phyloP scores from a whole-genome alignment of 2,888 invertebrate species.

The Yponomeuta sedellus region DNA sequence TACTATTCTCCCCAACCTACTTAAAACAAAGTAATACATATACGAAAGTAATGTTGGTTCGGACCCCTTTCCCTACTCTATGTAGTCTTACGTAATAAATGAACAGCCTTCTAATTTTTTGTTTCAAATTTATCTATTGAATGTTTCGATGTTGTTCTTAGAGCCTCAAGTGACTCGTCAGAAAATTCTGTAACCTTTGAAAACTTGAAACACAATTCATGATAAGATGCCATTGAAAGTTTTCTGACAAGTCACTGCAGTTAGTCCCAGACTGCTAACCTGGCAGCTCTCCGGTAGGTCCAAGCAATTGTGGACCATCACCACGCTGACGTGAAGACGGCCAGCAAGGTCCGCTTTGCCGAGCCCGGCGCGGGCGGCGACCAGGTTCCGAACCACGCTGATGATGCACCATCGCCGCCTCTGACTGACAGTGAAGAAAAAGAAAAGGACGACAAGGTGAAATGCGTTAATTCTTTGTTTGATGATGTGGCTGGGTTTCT shows the following conservation, averaged over 20 bases:
- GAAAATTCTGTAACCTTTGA: neutral
- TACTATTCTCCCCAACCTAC: no score
- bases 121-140: neutral
- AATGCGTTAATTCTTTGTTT: constrained; percentile 43
- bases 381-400: constrained; percentile 40
- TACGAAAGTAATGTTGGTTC: no score
- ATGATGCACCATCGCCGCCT: constrained; percentile 67
- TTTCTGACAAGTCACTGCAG: constrained; percentile 5
- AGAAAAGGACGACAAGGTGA: constrained; percentile 72
- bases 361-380: constrained; percentile 77
- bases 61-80: no score
- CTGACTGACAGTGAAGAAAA: constrained; percentile 64
- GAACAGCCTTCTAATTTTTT: neutral
- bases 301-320: constrained; percentile 96
- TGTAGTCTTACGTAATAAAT: no score
- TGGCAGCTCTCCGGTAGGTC: constrained; percentile 74
- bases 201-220: neutral
- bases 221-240: neutral
- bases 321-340: constrained; percentile 86
- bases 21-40: no score
- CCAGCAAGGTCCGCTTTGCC: constrained; percentile 91
- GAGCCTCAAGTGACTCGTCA: neutral
- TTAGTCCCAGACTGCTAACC: neutral
- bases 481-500: constrained; percentile 2
- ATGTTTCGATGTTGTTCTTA: neutral